Evolutionary conservation across 2,888 invertebrate species (phyloP).

Genomic region (Adelognathus sp.): DNA sequence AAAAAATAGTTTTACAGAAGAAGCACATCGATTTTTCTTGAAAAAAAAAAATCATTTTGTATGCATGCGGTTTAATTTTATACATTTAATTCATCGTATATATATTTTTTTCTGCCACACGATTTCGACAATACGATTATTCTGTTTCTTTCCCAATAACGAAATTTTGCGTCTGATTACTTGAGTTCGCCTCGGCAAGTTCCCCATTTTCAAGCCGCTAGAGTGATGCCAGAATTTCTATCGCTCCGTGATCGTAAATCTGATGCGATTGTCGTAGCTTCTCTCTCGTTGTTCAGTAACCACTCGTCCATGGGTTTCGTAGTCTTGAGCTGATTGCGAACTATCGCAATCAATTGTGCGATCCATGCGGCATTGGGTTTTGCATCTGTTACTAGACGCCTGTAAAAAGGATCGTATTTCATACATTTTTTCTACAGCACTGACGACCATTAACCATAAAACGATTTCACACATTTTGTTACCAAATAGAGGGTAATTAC

Average conservation of each 20-base stretch:
- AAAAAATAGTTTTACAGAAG: not conserved
- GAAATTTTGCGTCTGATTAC: not conserved
- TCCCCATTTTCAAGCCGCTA: slow-evolving; percentile 5
- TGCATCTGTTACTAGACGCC: slow-evolving; percentile 59
- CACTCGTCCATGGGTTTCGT: slow-evolving; percentile 73
- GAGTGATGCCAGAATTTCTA: not conserved
- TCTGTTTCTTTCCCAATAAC: not conserved
- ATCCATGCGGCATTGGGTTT: slow-evolving; percentile 70
- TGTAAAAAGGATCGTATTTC: slow-evolving; percentile 53
- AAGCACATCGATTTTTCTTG: not conserved
- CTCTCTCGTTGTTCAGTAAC: slow-evolving; percentile 70
- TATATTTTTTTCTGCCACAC: not conserved
- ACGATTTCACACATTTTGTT: too few relatives aligned
- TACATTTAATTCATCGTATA: not conserved
- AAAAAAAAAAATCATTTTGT: too few relatives aligned
- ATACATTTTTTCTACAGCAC: not conserved
- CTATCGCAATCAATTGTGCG: slow-evolving; percentile 67
- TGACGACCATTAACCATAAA: too few relatives aligned
- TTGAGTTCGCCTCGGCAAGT: not conserved
- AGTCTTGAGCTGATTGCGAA: slow-evolving; percentile 65
- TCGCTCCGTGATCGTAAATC: not conserved
- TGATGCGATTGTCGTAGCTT: slow-evolving; percentile 53
- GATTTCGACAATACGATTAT: not conserved
- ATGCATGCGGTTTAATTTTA: not conserved
- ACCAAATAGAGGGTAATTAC: too few relatives aligned